phyloP scores from a whole-genome alignment of 2,888 invertebrate species.

The Tetrapedia diversipes region DNA sequence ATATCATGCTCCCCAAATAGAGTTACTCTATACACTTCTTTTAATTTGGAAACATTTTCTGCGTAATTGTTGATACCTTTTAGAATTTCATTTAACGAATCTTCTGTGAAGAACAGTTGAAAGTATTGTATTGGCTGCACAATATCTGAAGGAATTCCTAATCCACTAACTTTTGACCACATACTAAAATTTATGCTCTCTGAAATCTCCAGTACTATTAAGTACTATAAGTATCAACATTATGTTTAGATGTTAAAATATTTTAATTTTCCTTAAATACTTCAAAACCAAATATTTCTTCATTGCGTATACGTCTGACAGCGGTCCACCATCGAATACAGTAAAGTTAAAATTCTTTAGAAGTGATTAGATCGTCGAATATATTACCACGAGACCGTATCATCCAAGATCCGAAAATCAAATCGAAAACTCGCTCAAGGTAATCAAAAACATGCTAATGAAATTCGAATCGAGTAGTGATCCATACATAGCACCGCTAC shows the following conservation, averaged over 20 bases:
- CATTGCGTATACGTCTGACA: no score
- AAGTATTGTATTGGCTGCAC: conserved; percentile 46
- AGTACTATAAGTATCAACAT: conserved; percentile 24
- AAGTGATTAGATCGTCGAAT: no score
- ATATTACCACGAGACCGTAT: no score
- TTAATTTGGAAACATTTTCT: background rate
- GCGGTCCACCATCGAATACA: no score
- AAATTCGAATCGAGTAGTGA: no score
- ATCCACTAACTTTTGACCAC: conserved; percentile 44
- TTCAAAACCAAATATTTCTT: conserved; percentile 52
- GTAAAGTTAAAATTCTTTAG: no score
- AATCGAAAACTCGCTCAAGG: no score
- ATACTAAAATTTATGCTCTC: conserved; percentile 47
- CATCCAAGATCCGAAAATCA: no score
- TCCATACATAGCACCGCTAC: no score
- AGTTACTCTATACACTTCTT: background rate
- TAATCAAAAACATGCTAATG: no score
- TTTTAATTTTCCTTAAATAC: background rate
- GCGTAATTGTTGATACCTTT: background rate
- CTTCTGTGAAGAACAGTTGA: conserved; percentile 41
- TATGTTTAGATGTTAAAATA: no score
- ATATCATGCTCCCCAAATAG: background rate
- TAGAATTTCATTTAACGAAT: conserved; percentile 26
- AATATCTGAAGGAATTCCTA: conserved; percentile 40
- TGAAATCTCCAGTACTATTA: conserved; percentile 34